Evolutionary conservation across 2,797 vertebrate species (phyloP).

Genomic region (Acipenser ruthenus): DNA sequence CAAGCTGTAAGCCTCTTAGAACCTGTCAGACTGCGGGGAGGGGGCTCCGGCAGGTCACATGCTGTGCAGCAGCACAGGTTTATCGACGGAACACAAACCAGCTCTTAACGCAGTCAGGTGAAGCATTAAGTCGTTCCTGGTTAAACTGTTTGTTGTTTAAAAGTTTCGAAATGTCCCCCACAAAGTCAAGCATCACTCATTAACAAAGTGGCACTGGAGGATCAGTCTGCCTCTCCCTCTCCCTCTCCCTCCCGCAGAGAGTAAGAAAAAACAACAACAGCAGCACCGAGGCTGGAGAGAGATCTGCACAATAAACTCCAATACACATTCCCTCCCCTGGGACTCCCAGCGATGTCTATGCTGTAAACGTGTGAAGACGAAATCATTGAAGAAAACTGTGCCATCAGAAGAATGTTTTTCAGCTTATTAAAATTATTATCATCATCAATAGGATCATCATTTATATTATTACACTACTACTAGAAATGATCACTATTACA

Average conservation of each 20-base stretch:
- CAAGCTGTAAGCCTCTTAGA: neutral
- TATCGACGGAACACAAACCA: neutral
- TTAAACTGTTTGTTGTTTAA: neutral
- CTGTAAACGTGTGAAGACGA: no score
- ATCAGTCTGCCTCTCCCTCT: neutral
- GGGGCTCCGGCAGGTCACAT: neutral
- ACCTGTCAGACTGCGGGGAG: neutral
- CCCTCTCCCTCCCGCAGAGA: neutral
- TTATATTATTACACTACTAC: no score
- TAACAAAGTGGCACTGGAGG: neutral
- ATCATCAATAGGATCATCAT: no score
- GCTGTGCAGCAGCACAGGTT: neutral
- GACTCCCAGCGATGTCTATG: neutral
- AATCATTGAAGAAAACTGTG: no score
- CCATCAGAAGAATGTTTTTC: no score
- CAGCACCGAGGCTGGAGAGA: neutral
- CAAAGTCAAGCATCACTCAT: neutral
- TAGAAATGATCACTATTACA: no score
- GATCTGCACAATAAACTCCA: neutral
- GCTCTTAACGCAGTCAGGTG: neutral
- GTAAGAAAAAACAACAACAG: neutral
- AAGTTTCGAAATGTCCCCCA: neutral
- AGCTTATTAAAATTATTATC: no score
- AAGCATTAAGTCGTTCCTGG: neutral
- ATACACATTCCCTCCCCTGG: conserved; percentile 6